A percentile compares a stretch with the other conserved stretches of the same genome.
These are phyloP conservation scores for Bombus confusus DNA, from an alignment of 1,140 invertebrate genomes.

Conservation along the genomic window DNA sequence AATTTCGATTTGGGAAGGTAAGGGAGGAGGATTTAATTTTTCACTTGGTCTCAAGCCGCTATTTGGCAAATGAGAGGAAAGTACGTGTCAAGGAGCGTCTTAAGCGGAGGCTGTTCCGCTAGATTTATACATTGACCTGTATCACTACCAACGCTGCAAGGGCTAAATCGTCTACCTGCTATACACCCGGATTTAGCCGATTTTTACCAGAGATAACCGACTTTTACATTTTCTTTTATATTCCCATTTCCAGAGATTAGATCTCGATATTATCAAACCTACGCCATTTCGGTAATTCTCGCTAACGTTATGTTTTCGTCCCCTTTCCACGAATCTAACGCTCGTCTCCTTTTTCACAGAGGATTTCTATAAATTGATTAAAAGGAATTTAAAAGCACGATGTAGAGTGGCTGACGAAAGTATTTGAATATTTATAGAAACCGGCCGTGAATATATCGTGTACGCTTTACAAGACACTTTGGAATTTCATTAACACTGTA, in stretches of 20 bases:
- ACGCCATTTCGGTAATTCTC: neutral
- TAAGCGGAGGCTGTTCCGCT: neutral
- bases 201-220: neutral
- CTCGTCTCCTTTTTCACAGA: neutral
- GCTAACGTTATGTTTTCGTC: neutral
- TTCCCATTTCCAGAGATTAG: neutral
- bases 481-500: neutral
- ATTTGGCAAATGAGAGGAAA: conserved; percentile 6
- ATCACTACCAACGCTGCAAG: neutral
- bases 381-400: neutral
- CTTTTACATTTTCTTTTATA: neutral
- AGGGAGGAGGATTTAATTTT: conserved; percentile 11
- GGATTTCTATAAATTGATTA: neutral
- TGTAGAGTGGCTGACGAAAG: neutral
- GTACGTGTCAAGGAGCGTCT: conserved; percentile 18
- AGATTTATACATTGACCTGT: neutral
- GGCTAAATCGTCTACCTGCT: neutral
- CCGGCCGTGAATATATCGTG: neutral
- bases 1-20: conserved; percentile 7
- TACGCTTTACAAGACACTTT: neutral
- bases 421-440: neutral
- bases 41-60: neutral
- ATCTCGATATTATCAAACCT: neutral
- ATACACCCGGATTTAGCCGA: neutral
- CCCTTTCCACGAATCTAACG: neutral